Evolutionary conservation across 2,888 invertebrate species (phyloP).

Genomic region (Cheilosia scutellata): DNA sequence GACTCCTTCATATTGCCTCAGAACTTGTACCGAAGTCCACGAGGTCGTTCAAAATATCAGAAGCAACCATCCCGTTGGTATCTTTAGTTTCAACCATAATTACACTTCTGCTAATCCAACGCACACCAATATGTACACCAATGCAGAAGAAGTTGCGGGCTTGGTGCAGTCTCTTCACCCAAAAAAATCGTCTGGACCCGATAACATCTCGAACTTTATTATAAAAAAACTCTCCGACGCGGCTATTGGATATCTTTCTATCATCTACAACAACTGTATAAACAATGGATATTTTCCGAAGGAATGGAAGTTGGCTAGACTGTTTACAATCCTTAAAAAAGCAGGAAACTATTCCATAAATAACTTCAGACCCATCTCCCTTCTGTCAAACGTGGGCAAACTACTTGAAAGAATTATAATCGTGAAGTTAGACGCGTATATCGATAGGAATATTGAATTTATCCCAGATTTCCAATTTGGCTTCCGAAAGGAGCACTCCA

Average conservation of each 20-base stretch:
- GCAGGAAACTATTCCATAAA: not conserved
- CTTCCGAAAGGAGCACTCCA: slow-evolving; percentile 4
- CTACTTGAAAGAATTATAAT: not conserved
- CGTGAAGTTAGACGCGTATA: not conserved
- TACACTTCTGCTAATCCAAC: not conserved
- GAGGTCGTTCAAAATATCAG: not conserved
- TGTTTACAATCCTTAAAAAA: not conserved
- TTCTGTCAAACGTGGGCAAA: slow-evolving; percentile 6
- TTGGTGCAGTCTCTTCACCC: not conserved
- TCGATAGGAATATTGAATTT: not conserved
- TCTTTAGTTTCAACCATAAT: not conserved
- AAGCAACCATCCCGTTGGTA: not conserved
- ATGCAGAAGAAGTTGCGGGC: not conserved
- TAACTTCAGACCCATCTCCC: not conserved
- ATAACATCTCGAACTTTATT: not conserved
- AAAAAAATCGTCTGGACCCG: slow-evolving; percentile 1
- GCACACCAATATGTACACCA: not conserved
- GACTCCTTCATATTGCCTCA: too few species aligned
- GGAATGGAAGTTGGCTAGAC: not conserved
- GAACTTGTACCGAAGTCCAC: too few species aligned
- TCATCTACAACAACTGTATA: not conserved
- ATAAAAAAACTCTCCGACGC: not conserved
- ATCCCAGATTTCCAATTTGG: slow-evolving; percentile 7
- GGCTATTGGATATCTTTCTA: not conserved
- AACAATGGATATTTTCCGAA: slow-evolving; percentile 6